These are phyloP conservation scores for Xenopus borealis DNA, from an alignment of 2,113 vertebrate genomes.

Conservation along the genomic window DNA sequence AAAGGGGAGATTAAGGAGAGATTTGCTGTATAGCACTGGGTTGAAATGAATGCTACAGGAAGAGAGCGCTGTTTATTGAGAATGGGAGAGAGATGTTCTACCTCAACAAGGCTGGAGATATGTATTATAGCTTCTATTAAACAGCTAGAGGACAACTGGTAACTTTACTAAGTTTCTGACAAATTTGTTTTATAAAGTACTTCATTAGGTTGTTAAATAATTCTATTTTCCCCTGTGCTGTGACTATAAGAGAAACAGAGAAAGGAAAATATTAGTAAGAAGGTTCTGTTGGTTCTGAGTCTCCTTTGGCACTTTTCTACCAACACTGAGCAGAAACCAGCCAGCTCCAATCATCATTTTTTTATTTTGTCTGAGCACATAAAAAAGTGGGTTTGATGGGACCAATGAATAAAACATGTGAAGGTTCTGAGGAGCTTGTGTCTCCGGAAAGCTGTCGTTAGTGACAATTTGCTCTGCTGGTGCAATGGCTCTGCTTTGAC, in stretches of 20 bases:
- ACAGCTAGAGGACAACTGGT: slow-evolving; percentile 21
- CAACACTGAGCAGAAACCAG: slow-evolving; percentile 25
- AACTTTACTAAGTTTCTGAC: slow-evolving; percentile 20
- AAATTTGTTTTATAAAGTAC: slow-evolving; percentile 21
- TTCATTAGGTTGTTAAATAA: slow-evolving; percentile 32
- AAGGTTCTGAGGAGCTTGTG: slow-evolving; percentile 54
- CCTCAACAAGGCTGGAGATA: neutral
- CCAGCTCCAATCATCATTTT: slow-evolving; percentile 28
- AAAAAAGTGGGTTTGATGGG: slow-evolving; percentile 56
- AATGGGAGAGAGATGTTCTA: neutral
- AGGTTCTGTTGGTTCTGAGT: slow-evolving; percentile 14
- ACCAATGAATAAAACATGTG: slow-evolving; percentile 66
- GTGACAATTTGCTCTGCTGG: slow-evolving; percentile 53
- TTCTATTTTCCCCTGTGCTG: slow-evolving; percentile 8
- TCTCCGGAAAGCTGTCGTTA: slow-evolving; percentile 55
- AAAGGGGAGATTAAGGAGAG: neutral
- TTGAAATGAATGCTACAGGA: neutral
- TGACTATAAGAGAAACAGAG: slow-evolving; percentile 12
- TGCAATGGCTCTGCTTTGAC: slow-evolving; percentile 49
- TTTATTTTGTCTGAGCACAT: slow-evolving; percentile 22
- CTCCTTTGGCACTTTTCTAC: slow-evolving; percentile 23
- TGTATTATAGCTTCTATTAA: slow-evolving; percentile 17
- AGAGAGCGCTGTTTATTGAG: neutral
- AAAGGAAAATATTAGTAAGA: slow-evolving; percentile 35
- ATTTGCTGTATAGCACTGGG: neutral